Evolutionary conservation across 2,888 invertebrate genomes (phyloP).

Genomic region (Lasioglossum figueresi): DNA sequence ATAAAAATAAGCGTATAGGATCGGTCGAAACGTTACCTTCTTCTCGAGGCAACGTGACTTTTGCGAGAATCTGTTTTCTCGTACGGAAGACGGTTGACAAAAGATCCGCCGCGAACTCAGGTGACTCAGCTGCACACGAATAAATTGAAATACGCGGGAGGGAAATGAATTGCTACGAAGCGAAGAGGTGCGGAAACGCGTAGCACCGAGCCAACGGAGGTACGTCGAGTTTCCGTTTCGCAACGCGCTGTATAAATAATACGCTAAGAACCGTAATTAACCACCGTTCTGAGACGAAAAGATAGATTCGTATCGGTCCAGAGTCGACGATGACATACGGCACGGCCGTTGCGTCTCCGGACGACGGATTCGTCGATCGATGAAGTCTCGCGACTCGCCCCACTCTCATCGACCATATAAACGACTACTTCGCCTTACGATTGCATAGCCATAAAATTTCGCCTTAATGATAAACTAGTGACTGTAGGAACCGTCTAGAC

Average conservation of each 20-base stretch:
- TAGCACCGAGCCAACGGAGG: slow-evolving; percentile 19
- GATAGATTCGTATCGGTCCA: slow-evolving; percentile 33
- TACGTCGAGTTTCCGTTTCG: slow-evolving; percentile 43
- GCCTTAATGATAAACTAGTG: slow-evolving; percentile 44
- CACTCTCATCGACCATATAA: slow-evolving; percentile 40
- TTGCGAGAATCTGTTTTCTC: neutral
- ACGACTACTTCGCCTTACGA: slow-evolving; percentile 54
- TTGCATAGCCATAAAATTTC: slow-evolving; percentile 44
- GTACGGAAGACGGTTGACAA: neutral
- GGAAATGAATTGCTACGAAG: neutral
- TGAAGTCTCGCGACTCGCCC: neutral
- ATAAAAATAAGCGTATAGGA: neutral
- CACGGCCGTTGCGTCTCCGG: neutral
- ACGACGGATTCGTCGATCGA: slow-evolving; percentile 40
- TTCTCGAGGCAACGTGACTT: neutral
- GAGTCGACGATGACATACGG: neutral
- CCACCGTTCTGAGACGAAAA: slow-evolving; percentile 20
- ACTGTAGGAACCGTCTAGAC: slow-evolving; percentile 15
- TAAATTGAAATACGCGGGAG: neutral
- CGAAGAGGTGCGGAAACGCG: neutral
- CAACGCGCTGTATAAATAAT: slow-evolving; percentile 58
- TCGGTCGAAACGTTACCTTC: neutral
- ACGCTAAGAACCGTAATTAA: slow-evolving; percentile 41
- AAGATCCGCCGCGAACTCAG: neutral
- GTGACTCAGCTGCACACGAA: neutral